These are phyloP conservation scores for Zophobas atratus DNA, from an alignment of 1,140 invertebrate genomes.

Conservation along the genomic window DNA sequence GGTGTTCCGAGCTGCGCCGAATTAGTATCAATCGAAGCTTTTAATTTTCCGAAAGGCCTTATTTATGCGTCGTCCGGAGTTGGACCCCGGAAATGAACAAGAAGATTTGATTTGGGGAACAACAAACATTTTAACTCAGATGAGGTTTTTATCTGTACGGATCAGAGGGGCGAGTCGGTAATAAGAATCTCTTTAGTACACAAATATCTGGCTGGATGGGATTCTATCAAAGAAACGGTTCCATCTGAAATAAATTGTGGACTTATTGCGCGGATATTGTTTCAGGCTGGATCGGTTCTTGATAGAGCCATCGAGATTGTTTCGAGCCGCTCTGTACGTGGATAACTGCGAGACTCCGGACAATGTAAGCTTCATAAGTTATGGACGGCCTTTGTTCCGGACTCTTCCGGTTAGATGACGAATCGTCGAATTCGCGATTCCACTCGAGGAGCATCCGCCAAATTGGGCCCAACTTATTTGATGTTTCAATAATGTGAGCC, in stretches of 20 bases:
- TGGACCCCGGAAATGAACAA: constrained; percentile 43
- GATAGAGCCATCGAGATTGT: constrained; percentile 54
- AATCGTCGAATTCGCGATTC: constrained; percentile 19
- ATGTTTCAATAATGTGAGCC: constrained; percentile 30
- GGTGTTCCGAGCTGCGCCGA: too few relatives aligned
- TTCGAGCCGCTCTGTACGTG: constrained; percentile 32
- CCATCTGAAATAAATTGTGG: constrained; percentile 60
- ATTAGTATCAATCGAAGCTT: background rate
- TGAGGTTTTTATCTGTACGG: constrained; percentile 54
- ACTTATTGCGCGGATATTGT: constrained; percentile 60
- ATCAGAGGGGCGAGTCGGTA: constrained; percentile 50
- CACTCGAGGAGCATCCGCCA: constrained; percentile 9
- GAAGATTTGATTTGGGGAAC: constrained; percentile 52
- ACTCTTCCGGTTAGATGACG: constrained; percentile 46
- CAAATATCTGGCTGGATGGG: constrained; percentile 54
- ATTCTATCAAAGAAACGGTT: constrained; percentile 58
- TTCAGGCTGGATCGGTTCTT: constrained; percentile 57
- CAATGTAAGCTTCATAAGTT: constrained; percentile 52
- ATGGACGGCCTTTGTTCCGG: constrained; percentile 42
- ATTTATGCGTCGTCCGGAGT: background rate
- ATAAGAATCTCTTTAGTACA: constrained; percentile 59
- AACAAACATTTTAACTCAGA: constrained; percentile 54
- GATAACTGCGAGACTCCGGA: constrained; percentile 48
- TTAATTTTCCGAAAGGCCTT: background rate
- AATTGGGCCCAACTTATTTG: constrained; percentile 22